A percentile compares a stretch with the other conserved stretches of the same genome.
Evolutionary conservation across 2,113 vertebrate genomes (phyloP).

Genomic region (Tragelaphus imberbis): DNA sequence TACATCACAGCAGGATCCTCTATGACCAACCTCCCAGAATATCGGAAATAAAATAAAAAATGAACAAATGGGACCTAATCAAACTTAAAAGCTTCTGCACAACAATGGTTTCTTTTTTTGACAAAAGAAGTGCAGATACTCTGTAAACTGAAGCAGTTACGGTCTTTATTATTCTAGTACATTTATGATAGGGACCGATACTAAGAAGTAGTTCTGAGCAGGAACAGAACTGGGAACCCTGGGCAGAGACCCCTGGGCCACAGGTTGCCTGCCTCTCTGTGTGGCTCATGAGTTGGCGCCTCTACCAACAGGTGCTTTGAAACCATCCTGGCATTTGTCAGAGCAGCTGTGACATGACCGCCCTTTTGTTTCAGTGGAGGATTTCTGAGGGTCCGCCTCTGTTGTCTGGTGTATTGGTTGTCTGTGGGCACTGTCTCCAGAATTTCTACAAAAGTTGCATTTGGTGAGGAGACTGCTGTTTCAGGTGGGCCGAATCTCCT

Average conservation of each 20-base stretch:
- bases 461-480: background rate
- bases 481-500: background rate
- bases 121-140: background rate
- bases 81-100: no score
- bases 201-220: background rate
- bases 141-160: background rate
- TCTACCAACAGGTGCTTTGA: background rate
- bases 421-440: background rate
- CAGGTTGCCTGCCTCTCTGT: no score
- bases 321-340: no score
- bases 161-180: background rate
- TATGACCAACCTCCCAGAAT: no score
- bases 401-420: background rate
- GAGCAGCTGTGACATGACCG: rapidly evolving
- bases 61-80: no score
- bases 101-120: background rate
- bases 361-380: background rate
- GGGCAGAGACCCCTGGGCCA: background rate
- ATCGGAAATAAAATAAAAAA: no score
- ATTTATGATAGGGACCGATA: background rate
- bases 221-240: background rate
- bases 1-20: no score
- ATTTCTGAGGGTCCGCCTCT: background rate
- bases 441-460: background rate
- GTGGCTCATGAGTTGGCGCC: background rate